Base-by-base conservation (phyloP, 2,113 vertebrate genomes). In the Cephalopholis sonnerati region DNA sequence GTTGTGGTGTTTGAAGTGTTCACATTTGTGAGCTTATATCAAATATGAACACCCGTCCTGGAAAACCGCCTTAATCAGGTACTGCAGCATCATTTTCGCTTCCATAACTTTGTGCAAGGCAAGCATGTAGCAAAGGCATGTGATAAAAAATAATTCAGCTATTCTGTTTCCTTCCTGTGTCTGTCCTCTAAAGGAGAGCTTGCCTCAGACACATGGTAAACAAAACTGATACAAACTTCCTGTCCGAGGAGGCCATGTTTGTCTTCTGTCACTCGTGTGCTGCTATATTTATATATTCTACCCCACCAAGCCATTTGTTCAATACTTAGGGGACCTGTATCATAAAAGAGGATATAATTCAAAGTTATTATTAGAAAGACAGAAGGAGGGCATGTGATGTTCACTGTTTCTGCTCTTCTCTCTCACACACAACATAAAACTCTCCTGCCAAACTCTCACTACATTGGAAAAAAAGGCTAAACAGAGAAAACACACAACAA, bases 291-390 rank as follows among this genome's bases (percentile, higher is more conserved):
- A 74, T 16, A 74, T 16, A 65, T 65, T 27, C 36, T 24, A 39
- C 7, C 57, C 27, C 39, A 41, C 13, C 27, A 50, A 69, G 18
- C 61, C 51, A 62, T 53, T 65, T 36, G 39, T 25, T 29, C 16
- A 66, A 69, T 62, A 51, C 59, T n/a, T 27, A 8, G 13, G 74
- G 71, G 74, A 65, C 64, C 64, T 41, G 63, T 53, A 17, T 77
- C 70, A 73, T 65, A 55, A 54, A 25, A 59, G 51, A 54, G 41
- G 62, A 69, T 13, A 55, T 32, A 46, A 79, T 74, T 82, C 75
- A 70, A 53, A 58, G 46, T 65, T 78, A 79, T 83, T 74, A 84
- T 84, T 74, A 77, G 82, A 68, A 50, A 82, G 75, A 74, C 74
- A 70, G 54, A 86, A 79, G 53, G 70, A 70, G 79, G 63, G n/a